A percentile compares a stretch with the other conserved stretches of the same genome.
Evolutionary conservation across 2,113 vertebrate species (phyloP).

Genomic region (Terrapene triunguis): DNA sequence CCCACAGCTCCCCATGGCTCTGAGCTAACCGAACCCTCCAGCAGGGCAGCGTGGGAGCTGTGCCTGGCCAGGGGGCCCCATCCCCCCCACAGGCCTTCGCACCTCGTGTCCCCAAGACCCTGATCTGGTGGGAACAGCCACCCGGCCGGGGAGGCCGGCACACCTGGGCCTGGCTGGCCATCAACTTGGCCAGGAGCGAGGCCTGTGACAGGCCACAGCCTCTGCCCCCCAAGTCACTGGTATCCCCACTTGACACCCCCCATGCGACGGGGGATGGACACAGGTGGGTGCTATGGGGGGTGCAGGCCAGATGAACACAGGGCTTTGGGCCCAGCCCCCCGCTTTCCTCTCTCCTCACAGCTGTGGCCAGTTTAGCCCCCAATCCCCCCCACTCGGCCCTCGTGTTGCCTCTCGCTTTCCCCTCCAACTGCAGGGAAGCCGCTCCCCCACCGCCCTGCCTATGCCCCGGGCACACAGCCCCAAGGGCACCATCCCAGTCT

Average conservation of each 20-base stretch:
- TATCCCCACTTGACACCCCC: background rate
- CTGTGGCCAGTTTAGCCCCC: background rate
- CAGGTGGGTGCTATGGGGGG: background rate
- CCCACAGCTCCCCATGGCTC: background rate
- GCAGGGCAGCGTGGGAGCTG: background rate
- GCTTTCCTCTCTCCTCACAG: background rate
- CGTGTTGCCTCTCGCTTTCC: background rate
- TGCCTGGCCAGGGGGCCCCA: background rate
- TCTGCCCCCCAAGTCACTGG: background rate
- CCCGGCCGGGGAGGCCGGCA: background rate
- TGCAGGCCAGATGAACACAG: no score
- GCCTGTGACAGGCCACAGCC: background rate
- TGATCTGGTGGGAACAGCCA: background rate
- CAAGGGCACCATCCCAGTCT: background rate
- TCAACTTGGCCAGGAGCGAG: background rate
- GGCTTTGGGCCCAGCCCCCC: background rate
- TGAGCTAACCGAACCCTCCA: background rate
- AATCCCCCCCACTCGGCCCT: background rate
- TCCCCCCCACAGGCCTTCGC: slow-evolving; percentile 62
- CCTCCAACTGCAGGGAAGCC: background rate
- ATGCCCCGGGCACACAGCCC: background rate
- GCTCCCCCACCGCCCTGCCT: background rate
- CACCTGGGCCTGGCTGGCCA: background rate
- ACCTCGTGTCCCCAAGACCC: background rate
- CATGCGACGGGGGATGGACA: background rate